Percentiles rank a stretch among this genome's conserved stretches.
phyloP scores from a whole-genome alignment of 2,888 invertebrate genomes.

The Sabellastarte sp. region DNA sequence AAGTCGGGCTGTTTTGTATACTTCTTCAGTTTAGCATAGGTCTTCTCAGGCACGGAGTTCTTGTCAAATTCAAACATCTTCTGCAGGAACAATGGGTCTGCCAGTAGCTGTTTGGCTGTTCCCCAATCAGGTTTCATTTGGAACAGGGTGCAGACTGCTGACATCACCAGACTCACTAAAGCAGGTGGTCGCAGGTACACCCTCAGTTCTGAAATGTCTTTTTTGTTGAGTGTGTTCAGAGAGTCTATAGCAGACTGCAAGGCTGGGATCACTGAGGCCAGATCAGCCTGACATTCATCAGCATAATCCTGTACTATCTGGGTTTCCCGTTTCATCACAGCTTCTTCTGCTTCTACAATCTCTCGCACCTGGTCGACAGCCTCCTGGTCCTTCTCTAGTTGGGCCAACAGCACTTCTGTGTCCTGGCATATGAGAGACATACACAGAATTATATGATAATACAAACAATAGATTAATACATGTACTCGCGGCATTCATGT shows the following conservation, averaged over 20 bases:
- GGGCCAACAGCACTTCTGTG: conserved; percentile 52
- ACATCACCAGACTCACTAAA: conserved; percentile 54
- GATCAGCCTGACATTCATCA: conserved; percentile 56
- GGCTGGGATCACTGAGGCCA: conserved; percentile 54
- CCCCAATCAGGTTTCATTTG: conserved; percentile 56
- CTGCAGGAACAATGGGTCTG: conserved; percentile 54
- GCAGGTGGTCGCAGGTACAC: conserved; percentile 54
- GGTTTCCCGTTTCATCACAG: conserved; percentile 55
- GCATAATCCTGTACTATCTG: conserved; percentile 58
- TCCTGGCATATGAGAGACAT: too few relatives aligned
- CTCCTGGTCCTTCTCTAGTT: conserved; percentile 54
- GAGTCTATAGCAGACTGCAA: conserved; percentile 54
- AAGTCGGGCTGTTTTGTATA: conserved; percentile 55
- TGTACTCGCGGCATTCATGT: too few relatives aligned
- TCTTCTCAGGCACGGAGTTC: conserved; percentile 52
- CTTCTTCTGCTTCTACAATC: conserved; percentile 56
- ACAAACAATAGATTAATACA: too few relatives aligned
- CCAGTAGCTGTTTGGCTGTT: conserved; percentile 52
- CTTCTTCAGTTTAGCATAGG: conserved; percentile 51
- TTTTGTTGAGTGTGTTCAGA: conserved; percentile 55
- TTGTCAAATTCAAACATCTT: conserved; percentile 54
- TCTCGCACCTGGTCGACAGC: conserved; percentile 56
- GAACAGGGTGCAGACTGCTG: conserved; percentile 56
- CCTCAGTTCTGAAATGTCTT: conserved; percentile 55
- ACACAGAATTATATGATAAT: too few relatives aligned